Base-by-base conservation (phyloP, 2,113 vertebrate species). In the Mus spicilegus region DNA sequence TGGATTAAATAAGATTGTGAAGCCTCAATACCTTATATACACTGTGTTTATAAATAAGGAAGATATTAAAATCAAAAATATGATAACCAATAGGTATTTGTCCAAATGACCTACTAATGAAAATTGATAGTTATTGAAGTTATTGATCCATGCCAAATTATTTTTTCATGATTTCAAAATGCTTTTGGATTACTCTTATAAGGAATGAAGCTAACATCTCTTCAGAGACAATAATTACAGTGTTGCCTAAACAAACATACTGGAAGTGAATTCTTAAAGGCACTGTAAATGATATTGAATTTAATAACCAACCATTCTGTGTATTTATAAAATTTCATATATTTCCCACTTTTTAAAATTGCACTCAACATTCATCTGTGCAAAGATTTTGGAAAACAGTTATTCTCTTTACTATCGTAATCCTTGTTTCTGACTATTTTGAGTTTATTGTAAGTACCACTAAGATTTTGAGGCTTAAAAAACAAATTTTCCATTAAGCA, bases 161-260 rank as follows among this genome's bases (percentile, higher is more conserved):
- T 93, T 73, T 94, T 78, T 81, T 84, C 69, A 70, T 73, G 87
- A 93, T 76, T 90, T 95, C 30, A 90, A 93, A 91, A 90, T 36
- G 61, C 30, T 89, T 93, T 67, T 89, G 14, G 86, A 91, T 86
- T 86, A 67, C 16, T 89, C 72, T 65, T 65, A 54, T 58, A 89
- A 93, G n/a, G 19, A 51, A 91, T 4, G 3, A 95, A 89, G 33
- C 22, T 95, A 81, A 95, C 93, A 96, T 97, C 14, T 91, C 75
- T 88, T 58, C 86, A 39, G 67, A 78, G 91, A 94, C 70, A 90
- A 51, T 58, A 93, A 92, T 82, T 87, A 77, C 14, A 72, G 5
- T 70, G 65, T 58, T 76, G 42, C 73, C 77, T 93, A 91, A 92
- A 82, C 11, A 93, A 95, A 95, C 11, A 87, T 8, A 12, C 26